Conservation (phyloP, 1,140 invertebrate genomes). For the Drosophila suzukii region DNA sequence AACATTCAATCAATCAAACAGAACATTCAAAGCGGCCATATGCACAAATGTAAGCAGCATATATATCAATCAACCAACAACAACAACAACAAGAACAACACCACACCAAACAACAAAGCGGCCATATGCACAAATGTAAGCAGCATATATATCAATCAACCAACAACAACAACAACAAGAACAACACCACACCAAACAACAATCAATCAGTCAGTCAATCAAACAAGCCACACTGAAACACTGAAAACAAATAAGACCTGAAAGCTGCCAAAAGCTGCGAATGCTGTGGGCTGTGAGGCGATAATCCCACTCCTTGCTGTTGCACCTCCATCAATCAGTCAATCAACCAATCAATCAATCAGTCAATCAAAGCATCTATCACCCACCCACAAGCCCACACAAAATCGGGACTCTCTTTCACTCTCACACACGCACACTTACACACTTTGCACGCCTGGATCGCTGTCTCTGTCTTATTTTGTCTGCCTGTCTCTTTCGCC, state of each 20-base stretch:
- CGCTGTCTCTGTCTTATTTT: constrained; percentile 13
- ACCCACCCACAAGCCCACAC: constrained; percentile 15
- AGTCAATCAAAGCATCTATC: constrained; percentile 16
- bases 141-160: constrained; percentile 16
- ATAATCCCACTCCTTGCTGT: constrained; percentile 60
- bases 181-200: constrained; percentile 45
- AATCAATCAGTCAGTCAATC: constrained; percentile 33
- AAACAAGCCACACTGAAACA: constrained; percentile 48
- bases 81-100: constrained; percentile 35
- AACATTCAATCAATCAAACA: constrained; percentile 2
- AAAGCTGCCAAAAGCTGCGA: constrained; percentile 27
- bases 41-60: constrained; percentile 51
- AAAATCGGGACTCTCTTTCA: constrained; percentile 37
- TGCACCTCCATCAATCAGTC: constrained; percentile 58
- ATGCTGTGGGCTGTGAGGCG: constrained; percentile 57
- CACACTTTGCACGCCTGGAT: constrained; percentile 33
- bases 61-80: constrained; percentile 11
- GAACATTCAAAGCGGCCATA: constrained; percentile 51
- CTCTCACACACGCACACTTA: constrained; percentile 5
- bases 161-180: constrained; percentile 32
- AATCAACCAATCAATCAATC: constrained; percentile 30
- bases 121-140: constrained; percentile 58
- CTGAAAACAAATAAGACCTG: constrained; percentile 1
- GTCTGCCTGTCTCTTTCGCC: constrained; percentile 19
- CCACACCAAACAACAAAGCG: constrained; percentile 47